phyloP scores from a whole-genome alignment of 2,888 invertebrate species.

The Drosophila rubida region DNA sequence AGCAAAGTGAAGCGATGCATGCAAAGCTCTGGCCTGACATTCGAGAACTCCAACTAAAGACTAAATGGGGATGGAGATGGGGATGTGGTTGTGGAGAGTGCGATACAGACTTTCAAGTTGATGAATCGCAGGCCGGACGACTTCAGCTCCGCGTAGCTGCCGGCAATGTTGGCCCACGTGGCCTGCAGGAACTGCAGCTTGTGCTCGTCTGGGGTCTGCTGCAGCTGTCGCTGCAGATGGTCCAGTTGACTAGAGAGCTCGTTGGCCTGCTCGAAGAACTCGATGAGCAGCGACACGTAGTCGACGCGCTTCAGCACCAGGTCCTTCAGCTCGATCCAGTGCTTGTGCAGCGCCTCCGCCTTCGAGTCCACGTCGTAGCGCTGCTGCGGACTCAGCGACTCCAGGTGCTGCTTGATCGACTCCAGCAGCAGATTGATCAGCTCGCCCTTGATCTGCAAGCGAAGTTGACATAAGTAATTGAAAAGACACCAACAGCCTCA shows the following conservation, averaged over 20 bases:
- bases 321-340: slow-evolving; percentile 88
- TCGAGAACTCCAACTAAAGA: slow-evolving; percentile 65
- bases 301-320: slow-evolving; percentile 88
- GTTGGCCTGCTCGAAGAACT: slow-evolving; percentile 90
- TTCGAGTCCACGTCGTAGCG: slow-evolving; percentile 88
- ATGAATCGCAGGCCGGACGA: slow-evolving; percentile 89
- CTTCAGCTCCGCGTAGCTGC: slow-evolving; percentile 88
- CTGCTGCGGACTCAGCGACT: slow-evolving; percentile 88
- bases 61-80: not conserved
- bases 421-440: slow-evolving; percentile 89
- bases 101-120: slow-evolving; percentile 84
- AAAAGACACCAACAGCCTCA: too few species aligned
- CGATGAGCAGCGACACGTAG: slow-evolving; percentile 88
- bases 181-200: slow-evolving; percentile 84
- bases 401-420: slow-evolving; percentile 87
- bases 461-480: not conserved
- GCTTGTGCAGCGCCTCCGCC: slow-evolving; percentile 87
- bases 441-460: slow-evolving; percentile 87
- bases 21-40: slow-evolving; percentile 27
- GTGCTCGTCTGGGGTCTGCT: slow-evolving; percentile 87
- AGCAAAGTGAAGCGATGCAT: slow-evolving; percentile 33
- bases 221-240: slow-evolving; percentile 87
- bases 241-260: slow-evolving; percentile 89
- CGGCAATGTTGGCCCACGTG: slow-evolving; percentile 88
- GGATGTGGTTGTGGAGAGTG: not conserved